Evolutionary conservation across 2,113 vertebrate species (phyloP).

Genomic region (Myxocyprinus asiaticus): DNA sequence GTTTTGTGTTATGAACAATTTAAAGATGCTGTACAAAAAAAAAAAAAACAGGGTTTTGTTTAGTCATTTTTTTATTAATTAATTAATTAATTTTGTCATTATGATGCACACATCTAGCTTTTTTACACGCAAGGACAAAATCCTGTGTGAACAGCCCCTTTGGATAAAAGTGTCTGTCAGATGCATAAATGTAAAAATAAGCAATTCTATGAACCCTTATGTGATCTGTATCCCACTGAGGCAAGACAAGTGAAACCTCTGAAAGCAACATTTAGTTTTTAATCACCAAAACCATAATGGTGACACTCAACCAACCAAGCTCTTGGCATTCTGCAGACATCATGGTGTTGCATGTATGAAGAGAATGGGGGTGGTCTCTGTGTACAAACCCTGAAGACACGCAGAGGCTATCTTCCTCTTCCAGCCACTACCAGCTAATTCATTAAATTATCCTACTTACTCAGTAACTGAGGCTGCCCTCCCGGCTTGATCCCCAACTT

Average conservation of each 20-base stretch:
- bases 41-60: too few relatives aligned
- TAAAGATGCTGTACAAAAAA: too few relatives aligned
- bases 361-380: background rate
- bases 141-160: too few relatives aligned
- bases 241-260: background rate
- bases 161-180: too few relatives aligned
- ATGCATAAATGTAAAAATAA: background rate
- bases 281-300: constrained; percentile 2
- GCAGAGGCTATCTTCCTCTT: background rate
- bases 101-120: too few relatives aligned
- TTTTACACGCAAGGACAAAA: too few relatives aligned
- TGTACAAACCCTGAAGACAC: constrained; percentile 15
- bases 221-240: background rate
- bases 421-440: constrained; percentile 30
- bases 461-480: background rate
- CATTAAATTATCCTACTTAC: constrained; percentile 28
- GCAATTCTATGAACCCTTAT: background rate
- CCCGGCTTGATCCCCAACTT: constrained; percentile 12
- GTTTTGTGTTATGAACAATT: too few relatives aligned
- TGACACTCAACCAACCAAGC: background rate
- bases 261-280: background rate
- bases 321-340: background rate
- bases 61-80: too few relatives aligned
- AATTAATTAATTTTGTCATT: too few relatives aligned
- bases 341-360: background rate